A percentile compares a stretch with the other conserved stretches of the same genome.
phyloP scores from a whole-genome alignment of 2,888 invertebrate species.

The Tyria jacobaeae region DNA sequence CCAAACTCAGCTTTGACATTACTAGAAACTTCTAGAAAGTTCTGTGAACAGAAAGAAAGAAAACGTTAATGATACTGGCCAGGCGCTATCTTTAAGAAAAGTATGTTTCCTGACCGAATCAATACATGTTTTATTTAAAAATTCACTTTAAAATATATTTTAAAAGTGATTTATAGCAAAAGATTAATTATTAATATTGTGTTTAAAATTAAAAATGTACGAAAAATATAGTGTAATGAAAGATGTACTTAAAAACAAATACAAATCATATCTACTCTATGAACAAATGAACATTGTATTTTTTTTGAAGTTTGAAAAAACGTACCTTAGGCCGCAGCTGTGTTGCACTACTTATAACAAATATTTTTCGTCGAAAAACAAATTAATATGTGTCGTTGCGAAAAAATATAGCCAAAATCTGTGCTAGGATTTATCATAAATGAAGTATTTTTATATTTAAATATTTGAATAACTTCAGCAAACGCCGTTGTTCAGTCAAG shows the following conservation, averaged over 20 bases:
- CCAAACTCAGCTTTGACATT: slow-evolving; percentile 85
- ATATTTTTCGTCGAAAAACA: slow-evolving; percentile 83
- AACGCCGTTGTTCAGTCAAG: slow-evolving; percentile 49
- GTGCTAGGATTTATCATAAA: slow-evolving; percentile 79
- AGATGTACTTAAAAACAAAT: slow-evolving; percentile 38
- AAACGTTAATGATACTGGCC: slow-evolving; percentile 61
- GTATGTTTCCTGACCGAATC: not conserved
- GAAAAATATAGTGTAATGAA: slow-evolving; percentile 22
- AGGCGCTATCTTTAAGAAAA: slow-evolving; percentile 24
- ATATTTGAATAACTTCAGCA: slow-evolving; percentile 42
- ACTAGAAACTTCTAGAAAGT: slow-evolving; percentile 70
- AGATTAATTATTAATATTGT: not conserved
- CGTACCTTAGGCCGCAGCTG: slow-evolving; percentile 35
- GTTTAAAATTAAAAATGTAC: slow-evolving; percentile 4
- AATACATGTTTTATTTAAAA: not conserved
- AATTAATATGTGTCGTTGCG: slow-evolving; percentile 72
- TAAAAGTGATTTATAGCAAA: slow-evolving; percentile 16
- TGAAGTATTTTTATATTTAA: slow-evolving; percentile 48
- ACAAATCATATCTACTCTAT: slow-evolving; percentile 34
- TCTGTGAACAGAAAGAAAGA: slow-evolving; percentile 82
- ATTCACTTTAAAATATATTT: slow-evolving; percentile 12
- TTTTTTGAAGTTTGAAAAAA: slow-evolving; percentile 14
- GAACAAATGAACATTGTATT: not conserved
- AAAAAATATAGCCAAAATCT: slow-evolving; percentile 63
- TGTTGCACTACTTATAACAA: slow-evolving; percentile 77